Conservation (phyloP, 2,797 vertebrate species). For the Poeciliopsis paucimaculata region DNA sequence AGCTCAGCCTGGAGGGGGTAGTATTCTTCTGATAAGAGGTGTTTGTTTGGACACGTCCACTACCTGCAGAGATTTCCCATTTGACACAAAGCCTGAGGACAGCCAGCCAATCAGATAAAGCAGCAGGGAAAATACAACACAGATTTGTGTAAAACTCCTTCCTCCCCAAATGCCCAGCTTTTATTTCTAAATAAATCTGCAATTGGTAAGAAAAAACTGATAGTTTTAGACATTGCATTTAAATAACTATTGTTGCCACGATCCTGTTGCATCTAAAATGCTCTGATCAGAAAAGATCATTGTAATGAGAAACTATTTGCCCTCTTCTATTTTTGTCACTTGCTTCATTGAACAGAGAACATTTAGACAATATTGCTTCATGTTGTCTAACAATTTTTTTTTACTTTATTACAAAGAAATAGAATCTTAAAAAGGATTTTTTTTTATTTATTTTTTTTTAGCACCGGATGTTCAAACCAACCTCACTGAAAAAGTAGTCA, state of each 20-base stretch:
- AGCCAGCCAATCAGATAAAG: slow-evolving; percentile 22
- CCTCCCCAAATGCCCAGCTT: neutral
- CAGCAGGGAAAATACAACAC: slow-evolving; percentile 4
- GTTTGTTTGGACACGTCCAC: slow-evolving; percentile 49
- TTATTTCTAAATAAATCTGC: neutral
- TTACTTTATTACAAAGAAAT: neutral
- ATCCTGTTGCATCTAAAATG: neutral
- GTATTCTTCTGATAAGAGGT: slow-evolving; percentile 56
- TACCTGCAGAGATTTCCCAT: slow-evolving; percentile 20
- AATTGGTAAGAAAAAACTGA: neutral
- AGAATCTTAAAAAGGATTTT: neutral
- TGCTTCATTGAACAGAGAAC: neutral
- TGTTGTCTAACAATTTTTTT: neutral
- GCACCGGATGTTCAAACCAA: neutral
- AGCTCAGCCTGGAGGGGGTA: slow-evolving; percentile 68
- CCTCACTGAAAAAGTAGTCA: neutral
- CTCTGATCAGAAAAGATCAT: neutral
- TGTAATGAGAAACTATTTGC: neutral
- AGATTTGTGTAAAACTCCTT: neutral
- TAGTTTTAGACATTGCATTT: neutral
- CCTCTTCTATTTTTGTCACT: neutral
- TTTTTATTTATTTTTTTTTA: too few relatives aligned
- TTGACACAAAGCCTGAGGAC: slow-evolving; percentile 38
- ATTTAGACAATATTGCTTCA: neutral
- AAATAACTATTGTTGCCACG: neutral